Evolutionary conservation across 2,113 vertebrate genomes (phyloP), one percentile per base, ranked within the genome.

Genomic region (Ptilorrhoa leucosticta): DNA sequence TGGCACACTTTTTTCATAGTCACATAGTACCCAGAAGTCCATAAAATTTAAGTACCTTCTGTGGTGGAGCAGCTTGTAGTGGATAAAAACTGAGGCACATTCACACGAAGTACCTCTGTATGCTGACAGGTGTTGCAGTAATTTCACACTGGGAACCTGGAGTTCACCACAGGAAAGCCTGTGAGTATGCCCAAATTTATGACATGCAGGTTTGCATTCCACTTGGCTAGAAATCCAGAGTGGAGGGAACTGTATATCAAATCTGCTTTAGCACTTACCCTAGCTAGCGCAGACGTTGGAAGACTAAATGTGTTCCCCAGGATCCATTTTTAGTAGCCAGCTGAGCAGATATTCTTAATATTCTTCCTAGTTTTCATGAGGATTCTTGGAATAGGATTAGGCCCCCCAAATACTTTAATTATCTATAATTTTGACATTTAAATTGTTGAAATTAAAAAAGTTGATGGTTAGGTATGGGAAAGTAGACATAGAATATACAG

Each of bases 21-120:
- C 0, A 0, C 35, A 18, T 50, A 61, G 45, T 68, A 85, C 73
- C 60, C 58, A 53, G 30, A 95, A 79, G 30, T 87, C 82, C 53
- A 70, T 95, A 92, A 95, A 88, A 96, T 88, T 93, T 93, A 89
- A 90, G 94, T 81, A 58, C 69, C n/a, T 90, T 91, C 87, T 88
- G 58, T 58, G 64, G 39, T 1, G 6, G 35, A 83, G 58, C 66
- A 58, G 71, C 54, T 88, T 83, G 53, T 57, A 83, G 66, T 44
- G 68, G 84, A 69, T 78, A 58, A 90, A 96, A 93, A 16, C 42
- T 51, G 63, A 91, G 39, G 10, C n/a, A 23, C 44, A 40, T 88
- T 94, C 63, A 56, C 80, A 83, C 40, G 30, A 90, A 93, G 35
- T 80, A 73, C 69, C 78, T 86, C 66, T 90, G 21, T 50, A n/a